phyloP scores from a whole-genome alignment of 2,113 vertebrate genomes.

The Lichenostomus cassidix region DNA sequence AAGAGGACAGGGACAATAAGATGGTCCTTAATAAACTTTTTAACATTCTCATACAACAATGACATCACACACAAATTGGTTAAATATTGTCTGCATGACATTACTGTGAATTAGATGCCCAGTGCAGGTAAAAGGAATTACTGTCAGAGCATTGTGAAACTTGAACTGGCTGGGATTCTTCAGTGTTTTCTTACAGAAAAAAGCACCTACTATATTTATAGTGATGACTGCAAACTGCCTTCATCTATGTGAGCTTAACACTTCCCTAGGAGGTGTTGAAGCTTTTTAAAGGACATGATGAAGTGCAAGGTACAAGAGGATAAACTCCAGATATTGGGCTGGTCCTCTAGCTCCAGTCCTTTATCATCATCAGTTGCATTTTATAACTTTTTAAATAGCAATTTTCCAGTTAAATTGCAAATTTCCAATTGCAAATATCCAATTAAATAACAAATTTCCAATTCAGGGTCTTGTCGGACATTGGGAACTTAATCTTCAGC shows the following conservation, averaged over 20 bases:
- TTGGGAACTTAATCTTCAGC: neutral
- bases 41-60: neutral
- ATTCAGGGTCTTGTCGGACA: neutral
- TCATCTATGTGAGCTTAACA: neutral
- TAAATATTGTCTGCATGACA: neutral
- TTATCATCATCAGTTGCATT: neutral
- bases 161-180: neutral
- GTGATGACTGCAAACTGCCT: neutral
- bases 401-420: neutral
- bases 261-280: neutral
- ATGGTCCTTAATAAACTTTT: neutral
- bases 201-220: neutral
- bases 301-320: neutral
- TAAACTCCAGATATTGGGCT: neutral
- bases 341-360: neutral
- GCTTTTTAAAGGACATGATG: neutral
- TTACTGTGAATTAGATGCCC: neutral
- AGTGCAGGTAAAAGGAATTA: neutral
- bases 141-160: neutral
- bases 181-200: neutral
- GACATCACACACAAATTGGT: neutral
- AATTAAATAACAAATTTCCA: neutral
- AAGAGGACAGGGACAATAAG: neutral
- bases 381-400: neutral
- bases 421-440: neutral